Evolutionary conservation across 2,113 vertebrate species (phyloP).

Genomic region (Acanthochromis polyacanthus): DNA sequence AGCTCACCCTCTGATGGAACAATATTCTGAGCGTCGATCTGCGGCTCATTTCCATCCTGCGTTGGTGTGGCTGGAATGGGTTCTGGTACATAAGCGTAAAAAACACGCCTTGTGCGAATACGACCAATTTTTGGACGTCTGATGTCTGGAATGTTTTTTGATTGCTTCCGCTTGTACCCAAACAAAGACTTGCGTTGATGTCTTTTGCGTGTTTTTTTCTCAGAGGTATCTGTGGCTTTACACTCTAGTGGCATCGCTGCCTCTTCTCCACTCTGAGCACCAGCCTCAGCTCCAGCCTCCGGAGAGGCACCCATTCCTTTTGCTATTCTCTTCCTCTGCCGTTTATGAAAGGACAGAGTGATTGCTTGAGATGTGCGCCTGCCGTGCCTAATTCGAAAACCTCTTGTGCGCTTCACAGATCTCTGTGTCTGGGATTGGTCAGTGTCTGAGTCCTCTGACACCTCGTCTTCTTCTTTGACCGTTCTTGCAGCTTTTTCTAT

Average conservation of each 20-base stretch:
- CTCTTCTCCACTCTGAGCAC: slow-evolving; percentile 53
- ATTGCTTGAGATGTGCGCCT: slow-evolving; percentile 44
- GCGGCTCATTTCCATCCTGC: slow-evolving; percentile 1
- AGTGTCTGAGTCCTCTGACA: slow-evolving; percentile 23
- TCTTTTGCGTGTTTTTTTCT: slow-evolving; percentile 25
- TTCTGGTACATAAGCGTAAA: slow-evolving; percentile 67
- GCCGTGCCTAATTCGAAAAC: slow-evolving; percentile 35
- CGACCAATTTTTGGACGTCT: not conserved
- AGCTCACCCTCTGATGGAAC: slow-evolving; percentile 16
- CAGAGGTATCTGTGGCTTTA: slow-evolving; percentile 42
- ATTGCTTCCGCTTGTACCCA: slow-evolving; percentile 55
- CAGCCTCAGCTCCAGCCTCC: slow-evolving; percentile 64
- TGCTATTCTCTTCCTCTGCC: slow-evolving; percentile 45
- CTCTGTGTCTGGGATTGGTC: slow-evolving; percentile 36
- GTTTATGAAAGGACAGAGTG: slow-evolving; percentile 48
- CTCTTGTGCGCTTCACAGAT: slow-evolving; percentile 35
- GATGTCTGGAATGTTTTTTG: not conserved
- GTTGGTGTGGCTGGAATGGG: not conserved
- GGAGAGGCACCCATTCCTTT: slow-evolving; percentile 66
- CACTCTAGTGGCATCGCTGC: slow-evolving; percentile 54
- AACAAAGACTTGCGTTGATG: slow-evolving; percentile 57
- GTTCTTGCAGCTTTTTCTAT: slow-evolving; percentile 35
- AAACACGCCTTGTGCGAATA: slow-evolving; percentile 44
- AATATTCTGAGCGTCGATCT: slow-evolving; percentile 22
- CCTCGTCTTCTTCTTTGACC: slow-evolving; percentile 43